Evolutionary conservation across 2,113 vertebrate genomes (phyloP).

Genomic region (Xyrauchen texanus): DNA sequence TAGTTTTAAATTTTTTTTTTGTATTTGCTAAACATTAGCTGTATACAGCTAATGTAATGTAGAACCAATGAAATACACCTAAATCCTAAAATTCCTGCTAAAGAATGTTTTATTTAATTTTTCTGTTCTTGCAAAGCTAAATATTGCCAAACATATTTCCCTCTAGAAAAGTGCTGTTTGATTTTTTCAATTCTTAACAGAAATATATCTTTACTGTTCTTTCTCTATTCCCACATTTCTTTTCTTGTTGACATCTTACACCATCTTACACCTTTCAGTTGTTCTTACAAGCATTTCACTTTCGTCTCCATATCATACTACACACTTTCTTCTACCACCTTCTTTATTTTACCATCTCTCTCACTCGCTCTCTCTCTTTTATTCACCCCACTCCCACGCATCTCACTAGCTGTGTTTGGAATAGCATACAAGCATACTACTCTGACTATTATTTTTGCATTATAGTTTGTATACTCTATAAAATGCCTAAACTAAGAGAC

Average conservation of each 20-base stretch:
- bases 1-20: no score
- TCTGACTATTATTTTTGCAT: no score
- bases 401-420: no score
- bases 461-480: no score
- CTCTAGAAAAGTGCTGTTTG: constrained; percentile 68
- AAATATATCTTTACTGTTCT: constrained; percentile 72
- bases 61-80: no score
- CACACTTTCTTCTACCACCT: constrained; percentile 5
- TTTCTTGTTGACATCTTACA: constrained; percentile 64
- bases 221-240: neutral
- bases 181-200: constrained; percentile 73
- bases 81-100: neutral
- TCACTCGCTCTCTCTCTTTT: constrained; percentile 55
- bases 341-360: constrained; percentile 26
- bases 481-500: no score
- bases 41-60: no score
- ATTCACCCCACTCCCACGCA: no score
- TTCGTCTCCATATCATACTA: constrained; percentile 38
- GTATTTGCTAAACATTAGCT: no score
- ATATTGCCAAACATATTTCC: constrained; percentile 66
- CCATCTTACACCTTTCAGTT: constrained; percentile 80
- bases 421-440: no score
- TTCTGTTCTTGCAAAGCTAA: constrained; percentile 46
- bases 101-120: neutral
- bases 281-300: constrained; percentile 72